phyloP scores from a whole-genome alignment of 2,888 invertebrate genomes.

The Drosophila anomelani region DNA sequence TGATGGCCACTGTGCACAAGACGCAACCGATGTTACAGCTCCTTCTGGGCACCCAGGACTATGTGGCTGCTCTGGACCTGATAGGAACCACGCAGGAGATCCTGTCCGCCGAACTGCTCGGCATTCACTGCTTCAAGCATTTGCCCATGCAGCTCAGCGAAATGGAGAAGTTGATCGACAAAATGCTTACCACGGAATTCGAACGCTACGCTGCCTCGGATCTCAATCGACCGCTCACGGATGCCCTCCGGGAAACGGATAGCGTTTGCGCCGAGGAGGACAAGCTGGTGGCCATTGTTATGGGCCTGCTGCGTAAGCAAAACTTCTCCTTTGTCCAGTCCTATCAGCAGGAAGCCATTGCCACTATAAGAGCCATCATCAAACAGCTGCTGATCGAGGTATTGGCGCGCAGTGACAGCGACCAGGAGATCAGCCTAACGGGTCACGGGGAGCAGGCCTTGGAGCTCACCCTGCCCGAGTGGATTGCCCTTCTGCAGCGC shows the following conservation, averaged over 20 bases:
- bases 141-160: slow-evolving; percentile 97
- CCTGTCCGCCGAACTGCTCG: slow-evolving; percentile 94
- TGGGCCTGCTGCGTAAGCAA: slow-evolving; percentile 94
- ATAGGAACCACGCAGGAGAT: slow-evolving; percentile 98
- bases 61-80: slow-evolving; percentile 98
- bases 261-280: slow-evolving; percentile 87
- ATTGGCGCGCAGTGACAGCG: slow-evolving; percentile 84
- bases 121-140: slow-evolving; percentile 97
- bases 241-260: slow-evolving; percentile 83
- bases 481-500: slow-evolving; percentile 88
- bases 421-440: slow-evolving; percentile 86
- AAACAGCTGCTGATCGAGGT: slow-evolving; percentile 95
- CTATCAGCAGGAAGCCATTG: slow-evolving; percentile 94
- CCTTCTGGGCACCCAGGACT: slow-evolving; percentile 96
- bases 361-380: slow-evolving; percentile 93
- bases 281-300: slow-evolving; percentile 93
- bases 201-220: slow-evolving; percentile 95
- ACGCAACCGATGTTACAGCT: slow-evolving; percentile 99
- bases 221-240: slow-evolving; percentile 91
- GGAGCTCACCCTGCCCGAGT: slow-evolving; percentile 88
- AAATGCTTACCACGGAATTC: slow-evolving; percentile 98
- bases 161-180: slow-evolving; percentile 97
- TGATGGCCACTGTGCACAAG: slow-evolving; percentile 98
- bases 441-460: slow-evolving; percentile 85
- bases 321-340: slow-evolving; percentile 95